Base-by-base conservation (phyloP, 2,888 invertebrate genomes). In the Thalpophila matura region DNA sequence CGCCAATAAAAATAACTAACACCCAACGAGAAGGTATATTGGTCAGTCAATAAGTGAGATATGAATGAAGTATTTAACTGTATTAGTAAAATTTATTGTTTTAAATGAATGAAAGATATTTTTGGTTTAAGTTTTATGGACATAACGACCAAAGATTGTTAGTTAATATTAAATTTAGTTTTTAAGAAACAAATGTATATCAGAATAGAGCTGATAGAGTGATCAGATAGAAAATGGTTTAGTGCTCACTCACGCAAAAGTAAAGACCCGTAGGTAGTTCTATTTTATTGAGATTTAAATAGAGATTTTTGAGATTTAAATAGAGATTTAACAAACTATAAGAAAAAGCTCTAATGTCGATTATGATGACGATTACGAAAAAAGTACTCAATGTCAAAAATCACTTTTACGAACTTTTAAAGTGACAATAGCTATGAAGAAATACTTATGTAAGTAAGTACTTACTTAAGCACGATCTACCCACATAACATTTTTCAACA, bases 31-130 rank as follows among this genome's bases (percentile, higher is more conserved):
- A n/a, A n/a, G n/a, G n/a, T n/a, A 6, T 14, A 38, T 38, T 45
- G 26, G 16, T 45, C 3, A 5, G 4, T 7, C 43, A 31, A 57
- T 63, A 18, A 33, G 18, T 24, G 9, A 24, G 22, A n/a, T 35
- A 35, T 51, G 38, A 70, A 70, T 65, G 45, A 38, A 60, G 22
- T 6, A 26, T 20, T 27, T 46, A 58, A 27, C 12, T 68, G 35
- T 68, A 59, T 59, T 69, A 69, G 29, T 29, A 16, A 42, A 29
- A 43, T 47, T 42, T 12, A 43, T 49, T 45, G 20, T 49, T 68
- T 29, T 40, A 27, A 31, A 42, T 42, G 20, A 43, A 47, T 47
- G 38, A 35, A 55, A 2, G 14, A 20, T n/a, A 22, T 22, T 14
- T 35, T 24, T 55, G 7, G n/a, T 43, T 10, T 2, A 0, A 27